Percentiles rank a stretch among this genome's conserved stretches.
Conservation (phyloP, 1,140 invertebrate genomes). For the Idris sp. region DNA sequence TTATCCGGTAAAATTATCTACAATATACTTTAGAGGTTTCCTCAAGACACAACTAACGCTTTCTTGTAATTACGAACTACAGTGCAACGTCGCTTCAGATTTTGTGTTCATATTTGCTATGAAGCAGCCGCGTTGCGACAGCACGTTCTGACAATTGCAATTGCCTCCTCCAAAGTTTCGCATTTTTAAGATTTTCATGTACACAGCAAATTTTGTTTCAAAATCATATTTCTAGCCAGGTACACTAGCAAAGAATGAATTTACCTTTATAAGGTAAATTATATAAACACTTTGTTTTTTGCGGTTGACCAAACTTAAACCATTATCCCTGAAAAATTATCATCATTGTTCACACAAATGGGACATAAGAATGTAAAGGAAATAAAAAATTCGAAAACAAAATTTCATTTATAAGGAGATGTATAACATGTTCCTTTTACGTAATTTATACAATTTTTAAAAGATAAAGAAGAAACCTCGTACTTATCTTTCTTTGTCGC, state of each 20-base stretch:
- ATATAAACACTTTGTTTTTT: background rate
- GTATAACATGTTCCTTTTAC: background rate
- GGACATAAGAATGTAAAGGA: background rate
- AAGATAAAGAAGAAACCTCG: constrained; percentile 3
- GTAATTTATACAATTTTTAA: constrained; percentile 12
- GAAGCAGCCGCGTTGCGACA: constrained; percentile 13
- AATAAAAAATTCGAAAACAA: background rate
- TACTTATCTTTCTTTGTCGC: constrained; percentile 7
- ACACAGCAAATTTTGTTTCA: constrained; percentile 11
- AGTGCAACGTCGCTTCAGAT: constrained; percentile 18
- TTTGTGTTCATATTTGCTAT: constrained; percentile 13
- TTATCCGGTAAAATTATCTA: constrained; percentile 42
- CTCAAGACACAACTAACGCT: constrained; percentile 11
- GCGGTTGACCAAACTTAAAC: constrained; percentile 2
- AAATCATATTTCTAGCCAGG: constrained; percentile 6
- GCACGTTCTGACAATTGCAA: constrained; percentile 19
- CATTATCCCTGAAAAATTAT: constrained; percentile 16
- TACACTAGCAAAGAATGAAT: no score
- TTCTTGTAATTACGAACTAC: constrained; percentile 9
- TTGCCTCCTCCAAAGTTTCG: constrained; percentile 2
- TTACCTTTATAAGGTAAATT: background rate
- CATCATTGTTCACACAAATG: background rate
- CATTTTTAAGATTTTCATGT: constrained; percentile 27
- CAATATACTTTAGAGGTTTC: constrained; percentile 32
- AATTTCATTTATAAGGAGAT: background rate